These are phyloP conservation scores for Opisthocomus hoazin DNA, from an alignment of 2,113 vertebrate species.

Conservation along the genomic window DNA sequence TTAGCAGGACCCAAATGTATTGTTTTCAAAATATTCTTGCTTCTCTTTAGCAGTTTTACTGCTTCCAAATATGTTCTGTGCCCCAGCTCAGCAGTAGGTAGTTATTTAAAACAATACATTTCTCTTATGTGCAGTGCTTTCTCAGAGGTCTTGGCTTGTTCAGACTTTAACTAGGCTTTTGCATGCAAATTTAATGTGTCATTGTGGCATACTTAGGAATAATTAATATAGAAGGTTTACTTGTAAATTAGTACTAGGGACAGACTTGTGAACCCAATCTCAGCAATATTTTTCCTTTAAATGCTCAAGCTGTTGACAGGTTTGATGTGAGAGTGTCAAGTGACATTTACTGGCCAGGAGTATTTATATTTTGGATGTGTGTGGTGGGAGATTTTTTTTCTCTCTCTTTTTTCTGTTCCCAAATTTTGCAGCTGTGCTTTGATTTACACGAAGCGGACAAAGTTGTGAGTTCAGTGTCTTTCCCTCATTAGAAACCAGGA, in stretches of 20 bases:
- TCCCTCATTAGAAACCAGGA: neutral
- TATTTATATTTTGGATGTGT: slow-evolving; percentile 45
- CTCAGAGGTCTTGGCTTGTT: slow-evolving; percentile 6
- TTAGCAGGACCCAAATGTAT: neutral
- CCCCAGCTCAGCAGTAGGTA: slow-evolving; percentile 24
- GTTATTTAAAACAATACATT: slow-evolving; percentile 32
- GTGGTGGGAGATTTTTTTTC: neutral
- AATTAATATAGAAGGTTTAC: slow-evolving; percentile 11
- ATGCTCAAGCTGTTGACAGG: neutral
- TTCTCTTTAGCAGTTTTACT: neutral
- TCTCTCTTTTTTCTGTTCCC: neutral
- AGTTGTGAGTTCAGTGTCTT: neutral
- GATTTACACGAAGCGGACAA: neutral
- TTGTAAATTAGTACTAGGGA: neutral
- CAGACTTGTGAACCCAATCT: neutral
- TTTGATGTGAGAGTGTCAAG: slow-evolving; percentile 51
- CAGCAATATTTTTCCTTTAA: slow-evolving; percentile 9
- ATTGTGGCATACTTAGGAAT: neutral
- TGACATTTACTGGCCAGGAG: slow-evolving; percentile 34
- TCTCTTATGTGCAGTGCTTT: neutral
- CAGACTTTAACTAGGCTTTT: slow-evolving; percentile 7
- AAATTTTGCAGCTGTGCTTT: slow-evolving; percentile 39
- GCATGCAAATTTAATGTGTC: slow-evolving; percentile 48
- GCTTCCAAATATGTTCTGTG: neutral
- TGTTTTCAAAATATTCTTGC: neutral